Conservation (phyloP, 2,797 vertebrate species). For the Gadopsis bispinosus region DNA sequence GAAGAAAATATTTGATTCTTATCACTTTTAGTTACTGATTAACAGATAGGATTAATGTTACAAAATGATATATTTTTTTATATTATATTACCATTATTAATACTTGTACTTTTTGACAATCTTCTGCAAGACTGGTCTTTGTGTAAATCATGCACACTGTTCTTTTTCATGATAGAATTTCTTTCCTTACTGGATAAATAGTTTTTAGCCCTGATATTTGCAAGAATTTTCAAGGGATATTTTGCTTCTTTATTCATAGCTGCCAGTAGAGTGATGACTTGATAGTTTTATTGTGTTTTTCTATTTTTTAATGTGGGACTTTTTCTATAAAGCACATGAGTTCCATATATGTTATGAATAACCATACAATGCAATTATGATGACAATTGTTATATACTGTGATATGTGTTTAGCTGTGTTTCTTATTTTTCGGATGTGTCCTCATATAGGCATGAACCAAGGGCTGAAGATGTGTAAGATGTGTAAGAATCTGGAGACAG, state of each 20-base stretch:
- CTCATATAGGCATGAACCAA: no score
- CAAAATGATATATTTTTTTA: no score
- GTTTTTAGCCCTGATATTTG: background rate
- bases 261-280: background rate
- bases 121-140: background rate
- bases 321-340: no score
- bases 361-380: no score
- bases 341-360: no score
- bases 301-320: background rate
- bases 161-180: background rate
- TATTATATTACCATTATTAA: background rate
- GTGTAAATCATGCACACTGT: background rate
- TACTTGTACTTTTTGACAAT: background rate
- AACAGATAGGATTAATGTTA: background rate
- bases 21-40: constrained; percentile 10
- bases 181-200: background rate
- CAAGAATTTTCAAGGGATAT: background rate
- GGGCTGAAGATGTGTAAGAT: no score
- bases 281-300: background rate
- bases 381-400: no score
- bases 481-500: no score
- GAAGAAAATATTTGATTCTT: constrained; percentile 7
- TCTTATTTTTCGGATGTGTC: no score
- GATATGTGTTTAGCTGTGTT: no score
- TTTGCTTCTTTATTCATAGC: background rate